These are phyloP conservation scores for Metacarcinus magister DNA, from an alignment of 2,888 invertebrate genomes.

Conservation along the genomic window DNA sequence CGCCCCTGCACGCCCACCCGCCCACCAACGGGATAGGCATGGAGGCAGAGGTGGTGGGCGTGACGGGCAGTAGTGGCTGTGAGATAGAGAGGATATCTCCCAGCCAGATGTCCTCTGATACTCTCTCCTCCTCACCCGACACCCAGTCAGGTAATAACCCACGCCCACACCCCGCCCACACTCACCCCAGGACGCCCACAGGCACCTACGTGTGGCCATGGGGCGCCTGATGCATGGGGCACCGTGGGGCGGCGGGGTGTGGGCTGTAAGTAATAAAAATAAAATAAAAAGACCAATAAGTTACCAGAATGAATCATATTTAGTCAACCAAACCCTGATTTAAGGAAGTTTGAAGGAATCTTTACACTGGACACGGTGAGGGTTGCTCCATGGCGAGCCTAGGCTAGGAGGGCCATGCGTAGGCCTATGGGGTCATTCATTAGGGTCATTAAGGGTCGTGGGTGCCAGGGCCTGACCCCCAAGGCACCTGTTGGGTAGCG, in stretches of 20 bases:
- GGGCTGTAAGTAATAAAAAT: not conserved
- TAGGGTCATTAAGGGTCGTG: not conserved
- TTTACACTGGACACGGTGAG: not conserved
- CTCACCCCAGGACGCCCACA: constrained; percentile 40
- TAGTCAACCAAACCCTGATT: not conserved
- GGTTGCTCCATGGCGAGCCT: not conserved
- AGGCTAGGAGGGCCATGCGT: not conserved
- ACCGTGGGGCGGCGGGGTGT: not conserved
- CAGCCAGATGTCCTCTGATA: constrained; percentile 75
- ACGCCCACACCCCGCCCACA: not conserved
- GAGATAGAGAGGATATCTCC: constrained; percentile 73
- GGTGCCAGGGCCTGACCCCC: not conserved
- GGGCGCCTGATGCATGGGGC: not conserved
- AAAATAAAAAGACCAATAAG: not conserved
- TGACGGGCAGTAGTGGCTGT: constrained; percentile 65
- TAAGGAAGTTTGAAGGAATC: not conserved
- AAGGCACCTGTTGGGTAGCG: constrained; percentile 22
- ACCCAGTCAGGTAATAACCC: constrained; percentile 76
- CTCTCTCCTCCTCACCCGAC: constrained; percentile 74
- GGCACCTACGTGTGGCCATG: not conserved
- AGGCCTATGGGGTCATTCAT: not conserved
- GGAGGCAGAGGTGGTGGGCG: constrained; percentile 66
- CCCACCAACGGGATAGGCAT: constrained; percentile 62
- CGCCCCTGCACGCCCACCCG: constrained; percentile 71
- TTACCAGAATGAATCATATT: not conserved